phyloP scores from a whole-genome alignment of 2,113 vertebrate genomes.

The Limanda limanda region DNA sequence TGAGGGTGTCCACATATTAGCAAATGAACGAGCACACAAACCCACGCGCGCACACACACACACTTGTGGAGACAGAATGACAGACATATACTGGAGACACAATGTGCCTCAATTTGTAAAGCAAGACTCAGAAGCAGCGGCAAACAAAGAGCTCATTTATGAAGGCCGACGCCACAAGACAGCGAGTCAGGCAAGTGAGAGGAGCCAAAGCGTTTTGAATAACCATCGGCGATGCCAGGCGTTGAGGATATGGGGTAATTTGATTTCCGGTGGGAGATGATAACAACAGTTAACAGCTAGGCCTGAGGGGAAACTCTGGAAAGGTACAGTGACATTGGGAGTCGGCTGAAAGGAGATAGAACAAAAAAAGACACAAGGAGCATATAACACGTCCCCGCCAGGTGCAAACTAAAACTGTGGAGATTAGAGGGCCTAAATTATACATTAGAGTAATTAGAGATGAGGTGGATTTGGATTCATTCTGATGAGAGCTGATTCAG shows the following conservation, averaged over 20 bases:
- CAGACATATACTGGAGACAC: conserved; percentile 62
- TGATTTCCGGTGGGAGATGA: conserved; percentile 80
- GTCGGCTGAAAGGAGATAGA: conserved; percentile 15
- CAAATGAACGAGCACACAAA: conserved; percentile 28
- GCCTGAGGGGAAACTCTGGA: conserved; percentile 56
- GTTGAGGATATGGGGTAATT: conserved; percentile 74
- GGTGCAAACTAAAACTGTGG: conserved; percentile 52
- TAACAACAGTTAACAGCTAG: conserved; percentile 73
- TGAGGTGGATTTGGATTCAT: conserved; percentile 56
- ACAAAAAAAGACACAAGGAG: conserved; percentile 15
- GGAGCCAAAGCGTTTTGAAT: conserved; percentile 80
- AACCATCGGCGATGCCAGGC: conserved; percentile 73
- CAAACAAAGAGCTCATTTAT: conserved; percentile 83
- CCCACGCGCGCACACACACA: not conserved
- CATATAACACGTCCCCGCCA: conserved; percentile 21
- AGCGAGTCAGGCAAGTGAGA: conserved; percentile 65
- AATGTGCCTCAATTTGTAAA: conserved; percentile 81
- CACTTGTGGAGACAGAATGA: conserved; percentile 49
- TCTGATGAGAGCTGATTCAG: conserved; percentile 56
- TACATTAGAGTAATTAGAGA: conserved; percentile 68
- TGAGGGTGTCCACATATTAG: conserved; percentile 43
- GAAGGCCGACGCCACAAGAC: conserved; percentile 77
- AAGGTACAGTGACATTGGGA: conserved; percentile 54
- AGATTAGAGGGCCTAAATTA: conserved; percentile 54
- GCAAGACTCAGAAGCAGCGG: conserved; percentile 77